Evolutionary conservation across 2,797 vertebrate species (phyloP).

Genomic region (Urocyon cinereoargenteus): DNA sequence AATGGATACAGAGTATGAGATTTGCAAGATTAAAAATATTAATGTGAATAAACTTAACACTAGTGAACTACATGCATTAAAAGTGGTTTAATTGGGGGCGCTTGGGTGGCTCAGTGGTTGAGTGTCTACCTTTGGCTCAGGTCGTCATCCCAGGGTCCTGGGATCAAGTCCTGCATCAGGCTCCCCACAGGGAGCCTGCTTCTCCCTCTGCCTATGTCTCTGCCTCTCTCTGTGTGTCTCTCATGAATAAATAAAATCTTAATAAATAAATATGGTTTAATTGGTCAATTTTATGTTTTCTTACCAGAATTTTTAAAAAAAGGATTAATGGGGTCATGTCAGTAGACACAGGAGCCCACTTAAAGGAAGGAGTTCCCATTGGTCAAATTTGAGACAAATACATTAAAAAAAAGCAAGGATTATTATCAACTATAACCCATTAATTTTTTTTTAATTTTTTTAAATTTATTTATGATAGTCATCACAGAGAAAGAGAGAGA

Average conservation of each 20-base stretch:
- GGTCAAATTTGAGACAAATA: background rate
- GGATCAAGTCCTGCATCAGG: no score
- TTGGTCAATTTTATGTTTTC: background rate
- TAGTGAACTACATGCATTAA: background rate
- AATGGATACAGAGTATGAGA: conserved; percentile 3
- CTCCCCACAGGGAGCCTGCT: no score
- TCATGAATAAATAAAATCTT: no score
- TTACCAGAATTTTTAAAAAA: background rate
- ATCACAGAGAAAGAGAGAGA: no score
- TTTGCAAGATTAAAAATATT: conserved; percentile 49
- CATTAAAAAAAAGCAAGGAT: background rate
- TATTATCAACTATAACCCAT: background rate
- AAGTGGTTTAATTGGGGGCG: background rate
- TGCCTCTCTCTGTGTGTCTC: no score
- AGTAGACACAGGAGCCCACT: background rate
- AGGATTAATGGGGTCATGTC: background rate
- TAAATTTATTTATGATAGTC: no score
- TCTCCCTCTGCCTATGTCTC: no score
- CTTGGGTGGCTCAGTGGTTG: no score
- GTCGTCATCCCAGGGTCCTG: no score
- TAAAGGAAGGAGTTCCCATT: background rate
- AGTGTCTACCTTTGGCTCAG: no score
- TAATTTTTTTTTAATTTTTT: background rate
- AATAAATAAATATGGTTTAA: background rate
- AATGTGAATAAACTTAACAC: background rate